A percentile compares a stretch with the other conserved stretches of the same genome.
Conservation (phyloP, 2,888 invertebrate species). For the Tridacna gigas region DNA sequence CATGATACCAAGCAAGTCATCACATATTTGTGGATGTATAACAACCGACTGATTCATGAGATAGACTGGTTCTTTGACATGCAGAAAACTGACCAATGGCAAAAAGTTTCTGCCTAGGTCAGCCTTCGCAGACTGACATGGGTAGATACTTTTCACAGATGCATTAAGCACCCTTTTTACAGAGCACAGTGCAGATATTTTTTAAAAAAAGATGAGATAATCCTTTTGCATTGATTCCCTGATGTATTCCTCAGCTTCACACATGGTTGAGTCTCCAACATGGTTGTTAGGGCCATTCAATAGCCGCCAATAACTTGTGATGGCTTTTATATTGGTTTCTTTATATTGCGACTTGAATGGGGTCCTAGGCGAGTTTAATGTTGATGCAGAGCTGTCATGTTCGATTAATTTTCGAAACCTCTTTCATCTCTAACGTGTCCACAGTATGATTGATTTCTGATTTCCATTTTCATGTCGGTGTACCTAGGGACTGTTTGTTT, state of each 20-base stretch:
- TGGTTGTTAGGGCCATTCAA: conserved; percentile 5
- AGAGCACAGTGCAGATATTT: too few relatives aligned
- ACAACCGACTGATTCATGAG: too few relatives aligned
- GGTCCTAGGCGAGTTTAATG: conserved; percentile 19
- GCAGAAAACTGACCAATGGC: too few relatives aligned
- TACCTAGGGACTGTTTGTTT: not conserved
- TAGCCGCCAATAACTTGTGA: conserved; percentile 9
- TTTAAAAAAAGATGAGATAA: not conserved
- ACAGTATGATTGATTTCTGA: conserved; percentile 9
- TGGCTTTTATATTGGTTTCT: conserved; percentile 16
- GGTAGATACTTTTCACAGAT: too few relatives aligned
- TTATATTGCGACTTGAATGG: conserved; percentile 13
- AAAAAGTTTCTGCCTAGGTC: too few relatives aligned
- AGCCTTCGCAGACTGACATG: too few relatives aligned
- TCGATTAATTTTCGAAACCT: conserved; percentile 5
- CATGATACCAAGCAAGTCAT: too few relatives aligned
- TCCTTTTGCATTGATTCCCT: conserved; percentile 1
- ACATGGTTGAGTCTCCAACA: not conserved
- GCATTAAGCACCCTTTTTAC: too few relatives aligned
- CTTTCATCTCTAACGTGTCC: conserved; percentile 7
- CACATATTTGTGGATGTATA: too few relatives aligned
- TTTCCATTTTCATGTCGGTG: not conserved
- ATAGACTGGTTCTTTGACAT: too few relatives aligned
- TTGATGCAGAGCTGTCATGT: conserved; percentile 12
- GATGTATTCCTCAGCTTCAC: not conserved